Base-by-base conservation (phyloP, 2,797 vertebrate genomes). In the Pseudomugil tenellus region DNA sequence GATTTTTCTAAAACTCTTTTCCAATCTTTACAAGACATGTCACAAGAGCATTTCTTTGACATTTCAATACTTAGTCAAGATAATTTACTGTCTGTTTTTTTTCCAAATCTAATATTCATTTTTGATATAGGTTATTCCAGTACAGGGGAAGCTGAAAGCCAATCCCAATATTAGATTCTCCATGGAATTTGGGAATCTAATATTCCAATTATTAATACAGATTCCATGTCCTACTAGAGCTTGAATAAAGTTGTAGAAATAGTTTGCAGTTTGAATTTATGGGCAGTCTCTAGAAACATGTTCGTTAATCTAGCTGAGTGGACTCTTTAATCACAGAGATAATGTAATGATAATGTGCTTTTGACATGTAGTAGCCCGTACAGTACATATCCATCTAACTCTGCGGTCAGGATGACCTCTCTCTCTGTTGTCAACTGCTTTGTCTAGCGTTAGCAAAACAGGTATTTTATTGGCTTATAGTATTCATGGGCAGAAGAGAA, bases 371-470 rank as follows among this genome's bases (percentile, higher is more conserved):
- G 34, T 29, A 25, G 7, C 21, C 57, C 62, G 17, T 70, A 31
- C 49, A 37, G 28, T 48, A 60, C 43, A 37, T 58, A 48, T 29
- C 12, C 2, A 3, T 74, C 61, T 64, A 48, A 54, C 63, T 6
- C 67, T 62, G 51, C 14, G 41, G 60, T 80, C 67, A 74, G 32
- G 56, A 60, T 54, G 43, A 67, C 66, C 52, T 64, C 21, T 46
- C 57, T 31, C 48, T 79, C 43, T 72, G 79, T 74, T 85, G 63
- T 82, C 67, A 73, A 74, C 35, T 56, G 72, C 69, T 85, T 81
- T 81, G 77, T 87, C 80, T 78, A 68, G 63, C 53, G 39, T 64
- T 56, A 76, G 48, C 70, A 53, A 78, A 71, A 69, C 39, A 72
- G 29, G 70, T 67, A 62, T 74, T 79, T 80, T 67, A 83, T 58